Percentiles rank a stretch among this genome's conserved stretches.
Conservation (phyloP, 2,888 invertebrate genomes). For the Zelleria hepariella region DNA sequence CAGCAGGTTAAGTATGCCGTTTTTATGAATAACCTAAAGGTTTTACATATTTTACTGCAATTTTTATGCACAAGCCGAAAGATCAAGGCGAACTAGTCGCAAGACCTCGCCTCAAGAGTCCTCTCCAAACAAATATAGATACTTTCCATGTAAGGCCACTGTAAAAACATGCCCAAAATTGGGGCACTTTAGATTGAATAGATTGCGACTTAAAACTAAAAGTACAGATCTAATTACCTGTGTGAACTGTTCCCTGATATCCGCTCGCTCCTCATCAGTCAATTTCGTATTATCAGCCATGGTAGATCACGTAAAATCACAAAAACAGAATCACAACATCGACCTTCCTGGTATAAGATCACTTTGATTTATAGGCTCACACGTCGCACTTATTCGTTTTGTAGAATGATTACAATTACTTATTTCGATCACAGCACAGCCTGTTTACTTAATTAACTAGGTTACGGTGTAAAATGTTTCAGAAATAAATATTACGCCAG, state of each 20-base stretch:
- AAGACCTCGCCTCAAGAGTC: not conserved
- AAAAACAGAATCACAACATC: conserved; percentile 56
- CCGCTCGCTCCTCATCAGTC: conserved; percentile 79
- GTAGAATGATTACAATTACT: conserved; percentile 21
- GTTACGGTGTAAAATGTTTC: not conserved
- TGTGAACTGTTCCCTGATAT: conserved; percentile 82
- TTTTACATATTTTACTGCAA: no score
- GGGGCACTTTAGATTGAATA: not conserved
- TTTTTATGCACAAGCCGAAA: not conserved
- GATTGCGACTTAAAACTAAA: not conserved
- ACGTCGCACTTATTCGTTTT: conserved; percentile 15
- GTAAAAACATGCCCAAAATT: not conserved
- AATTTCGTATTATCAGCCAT: conserved; percentile 72
- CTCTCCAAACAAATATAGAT: not conserved
- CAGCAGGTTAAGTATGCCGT: no score
- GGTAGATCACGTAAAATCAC: conserved; percentile 46
- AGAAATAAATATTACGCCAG: not conserved
- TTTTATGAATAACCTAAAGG: no score
- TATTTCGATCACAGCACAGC: conserved; percentile 32
- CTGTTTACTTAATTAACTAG: conserved; percentile 7
- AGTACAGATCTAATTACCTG: conserved; percentile 68
- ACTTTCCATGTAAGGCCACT: not conserved
- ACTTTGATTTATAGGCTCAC: conserved; percentile 15
- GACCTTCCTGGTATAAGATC: not conserved
- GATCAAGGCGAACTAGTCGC: not conserved